These are phyloP conservation scores for Acropora tenuis DNA, from an alignment of 64 coral and sea anemone genomes.

Conservation along the genomic window DNA sequence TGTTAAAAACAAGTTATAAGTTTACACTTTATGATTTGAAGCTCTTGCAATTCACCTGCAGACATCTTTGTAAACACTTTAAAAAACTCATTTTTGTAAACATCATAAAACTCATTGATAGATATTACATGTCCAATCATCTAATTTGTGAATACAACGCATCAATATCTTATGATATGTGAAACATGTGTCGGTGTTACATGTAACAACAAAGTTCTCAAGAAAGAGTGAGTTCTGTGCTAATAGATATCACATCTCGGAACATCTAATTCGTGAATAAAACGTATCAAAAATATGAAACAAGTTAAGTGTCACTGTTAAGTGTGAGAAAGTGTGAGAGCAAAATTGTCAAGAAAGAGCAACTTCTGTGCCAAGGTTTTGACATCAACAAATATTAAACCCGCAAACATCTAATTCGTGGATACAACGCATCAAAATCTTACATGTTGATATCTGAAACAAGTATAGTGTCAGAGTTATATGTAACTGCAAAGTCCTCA, in stretches of 20 bases:
- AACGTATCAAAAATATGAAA: background rate
- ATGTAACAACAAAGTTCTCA: conserved; percentile 36
- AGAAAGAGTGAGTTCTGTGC: background rate
- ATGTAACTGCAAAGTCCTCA: conserved; percentile 36
- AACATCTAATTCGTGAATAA: conserved; percentile 37
- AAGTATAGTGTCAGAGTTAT: conserved; percentile 27
- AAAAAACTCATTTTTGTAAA: too few relatives aligned
- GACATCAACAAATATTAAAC: conserved; percentile 49
- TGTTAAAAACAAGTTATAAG: background rate
- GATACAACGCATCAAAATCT: conserved; percentile 22
- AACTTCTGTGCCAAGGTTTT: conserved; percentile 19
- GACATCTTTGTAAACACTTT: background rate
- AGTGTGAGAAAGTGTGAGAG: background rate
- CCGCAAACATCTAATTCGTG: conserved; percentile 29
- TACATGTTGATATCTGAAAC: conserved; percentile 18
- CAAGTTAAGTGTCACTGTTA: conserved; percentile 26
- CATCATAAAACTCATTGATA: background rate
- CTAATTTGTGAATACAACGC: conserved; percentile 22
- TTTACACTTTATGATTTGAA: background rate
- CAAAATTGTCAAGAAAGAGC: conserved; percentile 30
- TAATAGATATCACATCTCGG: conserved; percentile 33
- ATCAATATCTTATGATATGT: conserved; percentile 21
- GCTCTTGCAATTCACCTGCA: background rate
- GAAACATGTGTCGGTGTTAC: conserved; percentile 29
- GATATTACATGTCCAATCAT: conserved; percentile 29